A percentile compares a stretch with the other conserved stretches of the same genome.
These are phyloP conservation scores for Australoheros facetus DNA, from an alignment of 2,797 vertebrate species.

Conservation along the genomic window DNA sequence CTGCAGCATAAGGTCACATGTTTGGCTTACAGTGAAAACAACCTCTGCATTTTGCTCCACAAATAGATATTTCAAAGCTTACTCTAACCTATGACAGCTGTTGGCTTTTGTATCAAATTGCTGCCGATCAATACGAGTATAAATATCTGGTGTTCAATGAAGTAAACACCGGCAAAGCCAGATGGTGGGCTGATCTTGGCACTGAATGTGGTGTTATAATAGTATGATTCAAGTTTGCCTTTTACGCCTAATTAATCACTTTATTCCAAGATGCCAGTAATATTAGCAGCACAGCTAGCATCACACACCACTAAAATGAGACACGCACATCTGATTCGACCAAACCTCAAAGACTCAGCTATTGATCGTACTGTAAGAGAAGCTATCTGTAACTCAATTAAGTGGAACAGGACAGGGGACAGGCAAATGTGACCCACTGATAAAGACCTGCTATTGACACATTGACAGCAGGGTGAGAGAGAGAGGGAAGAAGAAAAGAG, in stretches of 20 bases:
- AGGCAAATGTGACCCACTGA: conserved; percentile 62
- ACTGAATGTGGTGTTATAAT: conserved; percentile 9
- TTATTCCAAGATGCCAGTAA: neutral
- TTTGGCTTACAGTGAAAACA: neutral
- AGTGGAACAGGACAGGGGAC: conserved; percentile 48
- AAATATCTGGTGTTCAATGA: conserved; percentile 41
- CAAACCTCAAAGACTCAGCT: conserved; percentile 11
- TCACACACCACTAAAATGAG: conserved; percentile 5
- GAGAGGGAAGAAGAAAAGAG: conserved; percentile 8
- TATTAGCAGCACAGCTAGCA: neutral
- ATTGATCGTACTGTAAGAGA: conserved; percentile 54
- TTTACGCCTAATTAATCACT: conserved; percentile 20
- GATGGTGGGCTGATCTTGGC: conserved; percentile 29
- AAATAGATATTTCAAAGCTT: neutral
- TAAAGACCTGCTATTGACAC: conserved; percentile 66
- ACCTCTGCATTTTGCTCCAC: neutral
- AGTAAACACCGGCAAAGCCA: conserved; percentile 35
- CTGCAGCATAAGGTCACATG: conserved; percentile 6
- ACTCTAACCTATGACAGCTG: neutral
- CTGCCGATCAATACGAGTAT: conserved; percentile 37
- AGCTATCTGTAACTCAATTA: conserved; percentile 61
- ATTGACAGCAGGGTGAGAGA: conserved; percentile 34
- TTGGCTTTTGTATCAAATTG: conserved; percentile 12
- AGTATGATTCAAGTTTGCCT: conserved; percentile 8
- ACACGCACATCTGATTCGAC: conserved; percentile 11